Base-by-base conservation (phyloP, 2,797 vertebrate species). In the Uromys caudimaculatus region DNA sequence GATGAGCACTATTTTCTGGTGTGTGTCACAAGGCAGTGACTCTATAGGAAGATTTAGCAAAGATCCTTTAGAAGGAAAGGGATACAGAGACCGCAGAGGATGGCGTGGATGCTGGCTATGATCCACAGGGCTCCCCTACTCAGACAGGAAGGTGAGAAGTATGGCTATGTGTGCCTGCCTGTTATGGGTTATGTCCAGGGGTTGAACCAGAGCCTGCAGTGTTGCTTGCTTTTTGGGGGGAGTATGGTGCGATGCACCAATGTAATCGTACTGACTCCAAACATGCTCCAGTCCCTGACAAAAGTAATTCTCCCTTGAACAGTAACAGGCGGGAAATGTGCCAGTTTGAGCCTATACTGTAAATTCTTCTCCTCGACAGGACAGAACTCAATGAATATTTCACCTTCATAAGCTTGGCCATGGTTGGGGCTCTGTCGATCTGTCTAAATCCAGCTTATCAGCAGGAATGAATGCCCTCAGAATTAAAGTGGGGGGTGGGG, bases 361-460 rank as follows among this genome's bases (percentile, higher is more conserved):
- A 0, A 62, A 97, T 98, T 95, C 95, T 75, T 97, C 87, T 91
- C 95, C 47, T 85, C 87, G 96, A 97, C 96, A 76, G 71, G 96
- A 96, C 62, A 29, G 44, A 92, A 90, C 97, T 90, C 88, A 78
- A 88, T 19, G 96, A 97, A 79, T 96, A 67, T 83, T 0, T 98
- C 98, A 98, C 95, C 97, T 98, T 96, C 32, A 0, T 21, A 76
- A 94, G 97, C 56, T 29, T 6, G 96, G 97, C 95, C 91, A 77
- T 86, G 92, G 89, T 93, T 3, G 1, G 52, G 93, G 89, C 97
- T 96, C 97, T 56, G 96, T 3, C 78, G 91, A 96, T 95, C 96
- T 98, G 97, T 98, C 97, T 98, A 98, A 98, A 98, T 96, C 96
- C 95, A 97, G 96, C 96, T 98, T 98, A 98, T 98, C 98, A 98